A percentile compares a stretch with the other conserved stretches of the same genome.
Evolutionary conservation across 1,140 invertebrate genomes (phyloP).

Genomic region (Drosophila ercepeae): DNA sequence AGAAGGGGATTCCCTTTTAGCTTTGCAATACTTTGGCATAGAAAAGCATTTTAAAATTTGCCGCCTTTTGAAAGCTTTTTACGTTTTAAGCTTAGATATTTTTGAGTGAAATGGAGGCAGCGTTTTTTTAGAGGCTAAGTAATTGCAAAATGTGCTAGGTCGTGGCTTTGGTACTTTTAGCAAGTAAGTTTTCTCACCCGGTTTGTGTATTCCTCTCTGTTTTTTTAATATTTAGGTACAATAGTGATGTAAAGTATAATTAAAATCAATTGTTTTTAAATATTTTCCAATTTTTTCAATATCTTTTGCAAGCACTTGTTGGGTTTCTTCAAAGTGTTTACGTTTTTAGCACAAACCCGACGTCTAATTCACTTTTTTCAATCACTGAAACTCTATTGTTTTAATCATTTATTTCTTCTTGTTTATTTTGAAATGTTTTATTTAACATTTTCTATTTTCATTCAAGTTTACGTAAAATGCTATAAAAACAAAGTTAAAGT

Average conservation of each 20-base stretch:
- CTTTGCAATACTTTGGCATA: no score
- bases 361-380: background rate
- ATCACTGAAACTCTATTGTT: background rate
- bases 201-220: slow-evolving; percentile 1
- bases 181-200: slow-evolving; percentile 1
- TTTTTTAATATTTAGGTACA: background rate
- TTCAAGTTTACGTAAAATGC: slow-evolving; percentile 56
- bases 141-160: slow-evolving; percentile 32
- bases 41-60: slow-evolving; percentile 8
- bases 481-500: slow-evolving; percentile 28
- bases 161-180: slow-evolving; percentile 2
- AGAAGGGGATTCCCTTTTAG: background rate
- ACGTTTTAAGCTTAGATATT: background rate
- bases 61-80: slow-evolving; percentile 6
- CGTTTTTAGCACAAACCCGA: background rate
- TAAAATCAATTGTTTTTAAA: background rate
- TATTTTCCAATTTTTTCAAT: background rate
- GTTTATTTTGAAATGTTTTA: background rate
- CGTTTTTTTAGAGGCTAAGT: slow-evolving; percentile 9
- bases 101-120: no score
- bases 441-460: slow-evolving; percentile 9
- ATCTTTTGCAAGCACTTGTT: slow-evolving; percentile 13
- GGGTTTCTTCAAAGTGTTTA: slow-evolving; percentile 13
- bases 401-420: background rate
- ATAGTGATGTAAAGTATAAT: background rate